Percentiles rank a stretch among this genome's conserved stretches.
These are phyloP conservation scores for Graptemys geographica DNA, from an alignment of 2,797 vertebrate species.

Conservation along the genomic window DNA sequence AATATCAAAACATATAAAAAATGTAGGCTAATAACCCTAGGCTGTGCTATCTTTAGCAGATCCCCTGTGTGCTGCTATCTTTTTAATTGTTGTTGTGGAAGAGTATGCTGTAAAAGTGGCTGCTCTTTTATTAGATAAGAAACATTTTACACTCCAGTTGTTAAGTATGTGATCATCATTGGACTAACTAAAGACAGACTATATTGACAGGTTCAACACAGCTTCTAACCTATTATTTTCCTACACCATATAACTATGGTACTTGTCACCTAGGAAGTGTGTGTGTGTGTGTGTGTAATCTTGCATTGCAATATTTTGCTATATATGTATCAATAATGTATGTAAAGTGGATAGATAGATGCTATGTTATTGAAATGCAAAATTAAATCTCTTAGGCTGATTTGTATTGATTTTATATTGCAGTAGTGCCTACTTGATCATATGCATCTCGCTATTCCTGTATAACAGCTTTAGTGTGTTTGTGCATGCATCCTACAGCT, in stretches of 20 bases:
- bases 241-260: not conserved
- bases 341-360: not conserved
- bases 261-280: not conserved
- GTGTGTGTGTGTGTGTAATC: accelerated
- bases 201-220: not conserved
- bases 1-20: not conserved
- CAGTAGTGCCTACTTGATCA: not conserved
- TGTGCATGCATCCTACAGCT: accelerated
- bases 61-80: conserved; percentile 1
- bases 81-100: conserved; percentile 41
- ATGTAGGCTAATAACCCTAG: conserved; percentile 21
- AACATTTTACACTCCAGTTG: not conserved
- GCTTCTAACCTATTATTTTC: not conserved
- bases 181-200: accelerated
- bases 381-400: conserved; percentile 32
- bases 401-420: conserved; percentile 35
- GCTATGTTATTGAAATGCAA: conserved; percentile 8
- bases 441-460: not conserved
- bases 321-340: not conserved
- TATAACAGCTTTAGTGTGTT: accelerated
- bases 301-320: not conserved
- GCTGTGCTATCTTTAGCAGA: conserved; percentile 51
- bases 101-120: not conserved
- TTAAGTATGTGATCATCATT: not conserved
- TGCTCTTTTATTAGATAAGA: not conserved